Evolutionary conservation across 1,140 invertebrate genomes (phyloP), one percentile per base, ranked within the genome.

Genomic region (Arion vulgaris): DNA sequence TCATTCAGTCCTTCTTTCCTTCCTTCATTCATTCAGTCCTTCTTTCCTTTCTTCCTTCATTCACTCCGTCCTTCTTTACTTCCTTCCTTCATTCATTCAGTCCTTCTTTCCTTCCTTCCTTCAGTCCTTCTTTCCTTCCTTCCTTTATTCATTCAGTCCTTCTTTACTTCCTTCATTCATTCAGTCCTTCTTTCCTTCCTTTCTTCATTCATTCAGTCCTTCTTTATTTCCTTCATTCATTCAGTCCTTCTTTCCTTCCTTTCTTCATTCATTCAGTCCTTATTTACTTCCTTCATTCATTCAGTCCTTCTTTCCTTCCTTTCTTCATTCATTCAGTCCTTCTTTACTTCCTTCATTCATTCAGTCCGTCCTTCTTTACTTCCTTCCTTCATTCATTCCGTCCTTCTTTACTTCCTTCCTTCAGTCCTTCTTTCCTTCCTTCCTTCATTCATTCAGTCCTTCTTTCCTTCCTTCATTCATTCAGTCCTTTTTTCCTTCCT

Each of bases 291-390:
- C 57, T 83, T 85, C 82, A 45, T 83, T 83, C 84, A 57, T 75
- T 85, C 84, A 38, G 75, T 83, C 84, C 45, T 75, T 83, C 84
- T 36, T 80, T 85, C 84, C 39, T 83, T 85, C 82, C 76, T 80
- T 83, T 82, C 51, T 81, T 85, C 83, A 77, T 83, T 84, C 80
- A 69, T 84, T 82, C 80, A n/a, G n/a, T n/a, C n/a, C n/a, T n/a
- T n/a, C n/a, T n/a, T n/a, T n/a, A n/a, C 79, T 84, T 84, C 80
- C 78, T 82, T 84, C 83, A 82, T 83, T 85, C 84, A 45, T 76
- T 85, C 84, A 49, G 80, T 85, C 84, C 53, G 80, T 85, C 84
- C 69, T 85, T 81, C 84, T 69, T 83, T 83, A 78, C 75, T 85
- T 77, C 82, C 74, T 83, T 83, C 82, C 53, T 81, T 83, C 82